These are phyloP conservation scores for Leiothrix lutea DNA, from an alignment of 2,113 vertebrate species.

Conservation along the genomic window DNA sequence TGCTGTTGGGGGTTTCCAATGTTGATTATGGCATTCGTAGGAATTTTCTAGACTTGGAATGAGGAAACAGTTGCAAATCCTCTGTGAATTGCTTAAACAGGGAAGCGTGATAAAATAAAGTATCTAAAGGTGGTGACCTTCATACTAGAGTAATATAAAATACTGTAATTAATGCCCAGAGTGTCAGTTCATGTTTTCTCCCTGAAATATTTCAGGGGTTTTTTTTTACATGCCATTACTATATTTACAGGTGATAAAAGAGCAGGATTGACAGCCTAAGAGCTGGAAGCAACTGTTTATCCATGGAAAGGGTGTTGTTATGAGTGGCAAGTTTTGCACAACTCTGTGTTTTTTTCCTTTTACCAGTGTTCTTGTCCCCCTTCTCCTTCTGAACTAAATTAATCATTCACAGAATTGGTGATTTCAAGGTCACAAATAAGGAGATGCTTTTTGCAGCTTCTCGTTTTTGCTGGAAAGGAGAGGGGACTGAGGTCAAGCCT, in stretches of 20 bases:
- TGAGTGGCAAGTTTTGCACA: background rate
- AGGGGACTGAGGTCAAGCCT: background rate
- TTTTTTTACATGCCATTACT: background rate
- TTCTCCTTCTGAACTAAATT: background rate
- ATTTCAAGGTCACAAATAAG: conserved; percentile 17
- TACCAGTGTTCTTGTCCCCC: background rate
- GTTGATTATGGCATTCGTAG: background rate
- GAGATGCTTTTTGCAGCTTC: background rate
- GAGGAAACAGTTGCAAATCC: background rate
- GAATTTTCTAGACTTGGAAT: background rate
- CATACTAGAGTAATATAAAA: background rate
- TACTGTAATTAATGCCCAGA: background rate
- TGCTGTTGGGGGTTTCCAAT: background rate
- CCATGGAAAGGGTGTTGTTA: background rate
- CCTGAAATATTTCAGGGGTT: background rate
- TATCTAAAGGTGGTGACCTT: background rate
- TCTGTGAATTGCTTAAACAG: background rate
- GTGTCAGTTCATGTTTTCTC: background rate
- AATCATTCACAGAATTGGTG: background rate
- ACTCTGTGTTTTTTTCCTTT: background rate
- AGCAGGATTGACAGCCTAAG: background rate
- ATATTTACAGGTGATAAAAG: conserved; percentile 1
- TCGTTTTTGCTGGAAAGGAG: background rate
- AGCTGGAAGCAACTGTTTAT: background rate
- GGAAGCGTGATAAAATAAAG: background rate